Percentiles rank a stretch among this genome's conserved stretches.
These are phyloP conservation scores for Timandra comae DNA, from an alignment of 2,888 invertebrate genomes.

Conservation along the genomic window DNA sequence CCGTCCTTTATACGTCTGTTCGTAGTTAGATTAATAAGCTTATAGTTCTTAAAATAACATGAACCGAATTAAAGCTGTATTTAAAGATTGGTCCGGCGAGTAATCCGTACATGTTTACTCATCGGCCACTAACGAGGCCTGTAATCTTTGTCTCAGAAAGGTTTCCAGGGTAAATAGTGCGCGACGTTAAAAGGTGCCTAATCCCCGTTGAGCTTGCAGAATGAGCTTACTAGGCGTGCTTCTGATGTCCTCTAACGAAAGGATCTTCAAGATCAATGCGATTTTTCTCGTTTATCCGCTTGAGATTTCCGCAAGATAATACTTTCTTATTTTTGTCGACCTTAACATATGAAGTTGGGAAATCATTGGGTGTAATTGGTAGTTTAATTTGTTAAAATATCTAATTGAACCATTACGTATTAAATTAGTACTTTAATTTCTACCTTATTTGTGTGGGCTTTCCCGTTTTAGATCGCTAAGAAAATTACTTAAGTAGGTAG, in stretches of 20 bases:
- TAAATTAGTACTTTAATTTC: too few species aligned
- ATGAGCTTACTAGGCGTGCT: constrained; percentile 58
- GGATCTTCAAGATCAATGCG: constrained; percentile 59
- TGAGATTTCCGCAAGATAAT: constrained; percentile 47
- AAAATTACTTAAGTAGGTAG: too few species aligned
- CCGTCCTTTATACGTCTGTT: too few species aligned
- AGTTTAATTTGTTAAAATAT: too few species aligned
- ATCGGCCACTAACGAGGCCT: constrained; percentile 37
- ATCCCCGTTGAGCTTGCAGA: constrained; percentile 58
- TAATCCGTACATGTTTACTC: constrained; percentile 32
- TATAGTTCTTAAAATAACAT: too few species aligned
- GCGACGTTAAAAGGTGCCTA: constrained; percentile 67
- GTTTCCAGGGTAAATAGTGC: constrained; percentile 56
- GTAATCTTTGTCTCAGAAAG: constrained; percentile 43
- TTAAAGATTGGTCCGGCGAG: neutral
- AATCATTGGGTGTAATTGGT: too few species aligned
- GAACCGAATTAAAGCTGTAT: neutral
- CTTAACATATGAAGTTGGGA: constrained; percentile 11
- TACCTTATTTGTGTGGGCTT: too few species aligned
- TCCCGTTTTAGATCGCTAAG: too few species aligned
- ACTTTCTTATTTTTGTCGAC: constrained; percentile 36
- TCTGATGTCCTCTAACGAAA: constrained; percentile 56
- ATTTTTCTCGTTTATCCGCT: constrained; percentile 42
- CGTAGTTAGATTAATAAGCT: too few species aligned
- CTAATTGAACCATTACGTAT: too few species aligned